These are phyloP conservation scores for Microplitis deprimator DNA, from an alignment of 2,888 invertebrate species.

Conservation along the genomic window DNA sequence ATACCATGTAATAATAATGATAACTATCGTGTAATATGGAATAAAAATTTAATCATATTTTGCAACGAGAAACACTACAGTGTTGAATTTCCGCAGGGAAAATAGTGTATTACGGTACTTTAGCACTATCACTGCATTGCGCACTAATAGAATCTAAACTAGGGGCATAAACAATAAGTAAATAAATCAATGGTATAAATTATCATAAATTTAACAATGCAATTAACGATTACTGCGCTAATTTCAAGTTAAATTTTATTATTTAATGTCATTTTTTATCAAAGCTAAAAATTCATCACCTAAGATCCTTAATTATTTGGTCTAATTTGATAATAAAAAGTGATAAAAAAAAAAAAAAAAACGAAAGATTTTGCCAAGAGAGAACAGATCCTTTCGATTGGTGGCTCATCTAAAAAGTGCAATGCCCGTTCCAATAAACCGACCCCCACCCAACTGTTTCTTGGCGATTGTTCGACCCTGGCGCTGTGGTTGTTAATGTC, in stretches of 20 bases:
- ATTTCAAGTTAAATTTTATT: too few species aligned
- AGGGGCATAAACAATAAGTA: conserved; percentile 37
- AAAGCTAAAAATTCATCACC: too few species aligned
- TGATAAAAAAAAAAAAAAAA: too few species aligned
- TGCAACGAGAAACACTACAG: conserved; percentile 54
- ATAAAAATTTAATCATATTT: too few species aligned
- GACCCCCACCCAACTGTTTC: conserved; percentile 47
- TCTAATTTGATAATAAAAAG: too few species aligned
- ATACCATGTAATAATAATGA: too few species aligned
- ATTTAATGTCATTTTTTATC: too few species aligned
- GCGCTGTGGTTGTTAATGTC: conserved; percentile 28
- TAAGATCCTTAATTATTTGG: too few species aligned
- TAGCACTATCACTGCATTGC: conserved; percentile 56
- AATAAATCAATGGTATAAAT: background rate
- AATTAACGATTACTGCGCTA: too few species aligned
- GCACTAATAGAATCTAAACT: conserved; percentile 58
- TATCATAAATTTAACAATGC: background rate
- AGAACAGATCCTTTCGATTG: conserved; percentile 52
- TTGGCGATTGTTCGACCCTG: conserved; percentile 28
- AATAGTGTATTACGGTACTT: conserved; percentile 63
- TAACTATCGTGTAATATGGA: too few species aligned
- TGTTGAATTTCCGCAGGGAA: conserved; percentile 63
- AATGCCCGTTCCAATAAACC: conserved; percentile 71
- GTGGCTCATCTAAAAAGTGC: conserved; percentile 62
- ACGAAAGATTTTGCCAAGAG: too few species aligned